A percentile compares a stretch with the other conserved stretches of the same genome.
phyloP scores from a whole-genome alignment of 2,113 vertebrate species.

The Elachura formosa region DNA sequence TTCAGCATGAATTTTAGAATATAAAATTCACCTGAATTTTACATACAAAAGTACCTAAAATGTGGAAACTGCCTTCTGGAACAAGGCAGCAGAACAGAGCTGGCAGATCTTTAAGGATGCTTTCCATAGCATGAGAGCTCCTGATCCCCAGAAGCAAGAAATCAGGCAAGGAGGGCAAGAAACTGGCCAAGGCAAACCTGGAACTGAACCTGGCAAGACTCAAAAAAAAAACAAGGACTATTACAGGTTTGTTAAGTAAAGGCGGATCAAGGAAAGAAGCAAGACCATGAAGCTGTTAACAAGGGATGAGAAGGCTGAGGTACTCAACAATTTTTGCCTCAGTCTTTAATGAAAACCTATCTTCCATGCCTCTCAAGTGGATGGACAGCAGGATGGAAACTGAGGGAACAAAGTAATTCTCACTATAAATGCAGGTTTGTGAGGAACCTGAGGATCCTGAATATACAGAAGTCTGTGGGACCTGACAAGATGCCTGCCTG shows the following conservation, averaged over 20 bases:
- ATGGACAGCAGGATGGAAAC: not conserved
- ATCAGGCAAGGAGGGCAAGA: not conserved
- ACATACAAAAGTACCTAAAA: not conserved
- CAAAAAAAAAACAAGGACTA: not conserved
- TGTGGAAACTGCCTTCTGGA: not conserved
- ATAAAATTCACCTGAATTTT: not conserved
- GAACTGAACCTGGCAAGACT: not conserved
- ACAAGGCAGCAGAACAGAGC: not conserved
- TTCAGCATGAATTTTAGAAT: too few species aligned
- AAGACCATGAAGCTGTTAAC: not conserved
- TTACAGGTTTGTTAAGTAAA: not conserved
- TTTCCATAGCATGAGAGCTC: not conserved
- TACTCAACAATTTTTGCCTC: not conserved
- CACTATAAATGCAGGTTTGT: not conserved
- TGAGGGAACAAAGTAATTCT: not conserved
- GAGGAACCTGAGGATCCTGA: not conserved
- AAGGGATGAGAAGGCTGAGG: not conserved
- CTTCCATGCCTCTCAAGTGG: not conserved
- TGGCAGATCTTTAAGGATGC: not conserved
- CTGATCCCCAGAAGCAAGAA: not conserved
- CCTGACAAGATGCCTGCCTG: not conserved
- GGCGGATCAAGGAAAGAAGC: not conserved
- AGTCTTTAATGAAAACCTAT: not conserved
- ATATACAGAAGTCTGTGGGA: not conserved
- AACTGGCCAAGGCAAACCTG: not conserved